A percentile compares a stretch with the other conserved stretches of the same genome.
Evolutionary conservation across 1,140 invertebrate species (phyloP).

Genomic region (Cyphomyrmex costatus): DNA sequence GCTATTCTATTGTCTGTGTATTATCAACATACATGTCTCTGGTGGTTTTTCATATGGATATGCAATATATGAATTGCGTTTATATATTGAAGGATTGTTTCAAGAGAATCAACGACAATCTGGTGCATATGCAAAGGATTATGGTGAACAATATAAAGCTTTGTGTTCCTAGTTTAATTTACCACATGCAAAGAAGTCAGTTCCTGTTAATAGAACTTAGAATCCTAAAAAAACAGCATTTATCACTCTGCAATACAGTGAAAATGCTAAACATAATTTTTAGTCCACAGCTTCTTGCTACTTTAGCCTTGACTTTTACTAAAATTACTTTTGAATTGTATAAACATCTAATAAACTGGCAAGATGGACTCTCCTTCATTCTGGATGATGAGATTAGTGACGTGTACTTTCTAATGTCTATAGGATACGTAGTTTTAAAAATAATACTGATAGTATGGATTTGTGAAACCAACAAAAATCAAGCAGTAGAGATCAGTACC

Average conservation of each 20-base stretch:
- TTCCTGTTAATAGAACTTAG: conserved; percentile 78
- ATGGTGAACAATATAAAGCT: conserved; percentile 63
- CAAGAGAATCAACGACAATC: conserved; percentile 72
- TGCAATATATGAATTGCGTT: conserved; percentile 79
- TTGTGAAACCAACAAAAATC: conserved; percentile 77
- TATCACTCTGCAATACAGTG: conserved; percentile 77
- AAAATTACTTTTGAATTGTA: conserved; percentile 82
- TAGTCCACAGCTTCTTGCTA: conserved; percentile 71
- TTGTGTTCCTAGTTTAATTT: conserved; percentile 72
- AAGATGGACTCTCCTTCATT: background rate
- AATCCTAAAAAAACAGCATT: conserved; percentile 77
- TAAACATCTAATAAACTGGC: conserved; percentile 74
- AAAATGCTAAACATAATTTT: conserved; percentile 79
- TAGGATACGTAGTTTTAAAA: conserved; percentile 74
- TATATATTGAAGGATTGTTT: conserved; percentile 78
- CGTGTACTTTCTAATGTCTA: background rate
- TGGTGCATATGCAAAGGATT: conserved; percentile 67
- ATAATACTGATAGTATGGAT: conserved; percentile 75
- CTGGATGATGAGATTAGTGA: conserved; percentile 16
- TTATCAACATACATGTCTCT: background rate
- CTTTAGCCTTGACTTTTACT: conserved; percentile 77
- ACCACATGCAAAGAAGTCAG: conserved; percentile 75
- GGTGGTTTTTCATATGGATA: conserved; percentile 69
- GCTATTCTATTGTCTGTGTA: background rate
- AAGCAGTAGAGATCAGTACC: conserved; percentile 72